Conservation (phyloP, 2,888 invertebrate genomes). For the Exocentrus adspersus region DNA sequence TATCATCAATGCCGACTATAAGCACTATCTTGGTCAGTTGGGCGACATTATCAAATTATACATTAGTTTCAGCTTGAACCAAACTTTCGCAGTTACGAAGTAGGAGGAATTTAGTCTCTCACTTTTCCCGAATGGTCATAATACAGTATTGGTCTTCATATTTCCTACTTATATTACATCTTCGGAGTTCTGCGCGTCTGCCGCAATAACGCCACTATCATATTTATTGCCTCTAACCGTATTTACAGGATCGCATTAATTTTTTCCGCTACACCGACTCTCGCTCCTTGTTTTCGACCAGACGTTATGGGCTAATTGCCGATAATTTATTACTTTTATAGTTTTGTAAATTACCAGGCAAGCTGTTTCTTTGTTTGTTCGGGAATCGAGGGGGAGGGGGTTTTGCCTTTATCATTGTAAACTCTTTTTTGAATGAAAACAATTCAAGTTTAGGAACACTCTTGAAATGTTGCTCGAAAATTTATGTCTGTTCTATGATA, state of each 20-base stretch:
- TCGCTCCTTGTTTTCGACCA: constrained; percentile 15
- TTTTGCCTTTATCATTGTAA: constrained; percentile 23
- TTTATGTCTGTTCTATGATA: too few species aligned
- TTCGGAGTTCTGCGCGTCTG: constrained; percentile 43
- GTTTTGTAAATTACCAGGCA: constrained; percentile 34
- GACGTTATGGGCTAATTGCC: constrained; percentile 20
- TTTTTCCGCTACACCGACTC: constrained; percentile 49
- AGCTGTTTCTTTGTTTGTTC: constrained; percentile 26
- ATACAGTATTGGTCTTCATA: constrained; percentile 59
- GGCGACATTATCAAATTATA: too few species aligned
- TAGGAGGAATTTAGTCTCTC: constrained; percentile 19
- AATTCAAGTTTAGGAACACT: too few species aligned
- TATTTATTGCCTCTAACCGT: constrained; percentile 57
- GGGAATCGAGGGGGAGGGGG: constrained; percentile 21
- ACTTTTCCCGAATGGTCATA: constrained; percentile 45
- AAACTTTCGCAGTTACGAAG: too few species aligned
- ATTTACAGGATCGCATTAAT: constrained; percentile 58
- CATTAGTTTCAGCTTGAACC: too few species aligned
- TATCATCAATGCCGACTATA: too few species aligned
- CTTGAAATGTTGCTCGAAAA: too few species aligned
- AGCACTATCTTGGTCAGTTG: too few species aligned
- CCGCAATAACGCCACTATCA: constrained; percentile 46
- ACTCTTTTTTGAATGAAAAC: too few species aligned
- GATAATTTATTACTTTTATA: constrained; percentile 38
- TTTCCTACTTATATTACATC: constrained; percentile 57